A percentile compares a stretch with the other conserved stretches of the same genome.
These are phyloP conservation scores for Drosophila pegasa DNA, from an alignment of 2,888 invertebrate species.

Conservation along the genomic window DNA sequence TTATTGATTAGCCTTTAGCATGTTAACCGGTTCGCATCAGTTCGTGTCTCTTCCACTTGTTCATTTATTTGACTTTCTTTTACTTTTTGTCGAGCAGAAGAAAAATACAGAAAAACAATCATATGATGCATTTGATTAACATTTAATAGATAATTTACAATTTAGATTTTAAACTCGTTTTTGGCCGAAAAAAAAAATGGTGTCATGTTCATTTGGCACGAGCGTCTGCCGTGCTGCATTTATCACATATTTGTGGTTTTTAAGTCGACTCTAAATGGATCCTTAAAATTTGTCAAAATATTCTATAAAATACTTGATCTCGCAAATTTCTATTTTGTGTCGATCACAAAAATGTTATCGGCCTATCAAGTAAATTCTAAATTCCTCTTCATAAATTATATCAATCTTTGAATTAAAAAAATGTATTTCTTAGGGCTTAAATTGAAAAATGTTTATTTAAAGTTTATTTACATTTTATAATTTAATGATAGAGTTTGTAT, in stretches of 20 bases:
- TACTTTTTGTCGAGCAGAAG: slow-evolving; percentile 10
- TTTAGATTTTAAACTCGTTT: slow-evolving; percentile 41
- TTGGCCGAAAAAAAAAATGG: slow-evolving; percentile 26
- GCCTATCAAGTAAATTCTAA: not conserved
- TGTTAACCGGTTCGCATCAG: slow-evolving; percentile 37
- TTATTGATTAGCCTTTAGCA: slow-evolving; percentile 37
- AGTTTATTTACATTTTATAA: too few relatives aligned
- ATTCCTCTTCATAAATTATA: not conserved
- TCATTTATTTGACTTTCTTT: slow-evolving; percentile 30
- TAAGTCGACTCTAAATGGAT: not conserved
- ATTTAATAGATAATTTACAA: slow-evolving; percentile 44
- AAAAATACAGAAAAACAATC: slow-evolving; percentile 33
- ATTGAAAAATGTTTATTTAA: too few relatives aligned
- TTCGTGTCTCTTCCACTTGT: not conserved
- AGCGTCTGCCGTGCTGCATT: not conserved
- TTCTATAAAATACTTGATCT: not conserved
- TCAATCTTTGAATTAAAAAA: too few relatives aligned
- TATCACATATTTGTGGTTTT: slow-evolving; percentile 1
- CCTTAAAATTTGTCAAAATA: not conserved
- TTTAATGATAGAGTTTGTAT: too few relatives aligned
- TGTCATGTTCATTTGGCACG: slow-evolving; percentile 47
- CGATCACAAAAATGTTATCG: not conserved
- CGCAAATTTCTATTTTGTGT: not conserved
- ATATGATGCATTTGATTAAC: slow-evolving; percentile 67
- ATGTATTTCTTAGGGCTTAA: too few relatives aligned